These are phyloP conservation scores for Tetranychus piercei DNA, from an alignment of 2,888 invertebrate genomes.

Conservation along the genomic window DNA sequence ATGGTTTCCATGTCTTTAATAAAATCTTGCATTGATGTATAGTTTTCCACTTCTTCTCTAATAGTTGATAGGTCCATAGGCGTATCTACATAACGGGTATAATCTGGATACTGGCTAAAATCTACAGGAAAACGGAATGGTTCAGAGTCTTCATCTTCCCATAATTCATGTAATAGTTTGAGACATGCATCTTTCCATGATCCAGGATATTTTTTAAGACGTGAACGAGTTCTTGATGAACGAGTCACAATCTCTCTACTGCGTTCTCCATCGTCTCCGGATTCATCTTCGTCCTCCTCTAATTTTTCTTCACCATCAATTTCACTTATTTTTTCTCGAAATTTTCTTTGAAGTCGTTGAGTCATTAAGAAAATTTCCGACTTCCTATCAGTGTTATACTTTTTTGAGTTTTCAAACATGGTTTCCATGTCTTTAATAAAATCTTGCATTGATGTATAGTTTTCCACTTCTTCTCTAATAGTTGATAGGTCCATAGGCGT, in stretches of 20 bases:
- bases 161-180: conserved; percentile 51
- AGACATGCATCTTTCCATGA: conserved; percentile 42
- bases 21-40: conserved; percentile 55
- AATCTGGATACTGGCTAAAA: conserved; percentile 61
- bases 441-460: conserved; percentile 53
- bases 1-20: conserved; percentile 65
- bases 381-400: conserved; percentile 59
- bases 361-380: conserved; percentile 73
- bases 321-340: background rate
- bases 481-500: conserved; percentile 71
- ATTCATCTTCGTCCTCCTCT: conserved; percentile 71
- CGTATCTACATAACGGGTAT: conserved; percentile 53
- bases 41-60: conserved; percentile 46
- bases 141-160: conserved; percentile 58
- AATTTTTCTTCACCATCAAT: too few species aligned
- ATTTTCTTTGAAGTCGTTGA: conserved; percentile 50
- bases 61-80: conserved; percentile 68
- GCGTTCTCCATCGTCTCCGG: conserved; percentile 73
- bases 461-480: conserved; percentile 43
- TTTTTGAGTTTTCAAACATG: conserved; percentile 72
- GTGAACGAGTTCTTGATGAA: conserved; percentile 44
- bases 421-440: conserved; percentile 66
- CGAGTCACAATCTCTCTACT: conserved; percentile 75
- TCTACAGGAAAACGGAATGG: conserved; percentile 61
- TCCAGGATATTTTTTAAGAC: conserved; percentile 19